Conservation (phyloP, 2,113 vertebrate genomes). For the Brienomyrus brachyistius region DNA sequence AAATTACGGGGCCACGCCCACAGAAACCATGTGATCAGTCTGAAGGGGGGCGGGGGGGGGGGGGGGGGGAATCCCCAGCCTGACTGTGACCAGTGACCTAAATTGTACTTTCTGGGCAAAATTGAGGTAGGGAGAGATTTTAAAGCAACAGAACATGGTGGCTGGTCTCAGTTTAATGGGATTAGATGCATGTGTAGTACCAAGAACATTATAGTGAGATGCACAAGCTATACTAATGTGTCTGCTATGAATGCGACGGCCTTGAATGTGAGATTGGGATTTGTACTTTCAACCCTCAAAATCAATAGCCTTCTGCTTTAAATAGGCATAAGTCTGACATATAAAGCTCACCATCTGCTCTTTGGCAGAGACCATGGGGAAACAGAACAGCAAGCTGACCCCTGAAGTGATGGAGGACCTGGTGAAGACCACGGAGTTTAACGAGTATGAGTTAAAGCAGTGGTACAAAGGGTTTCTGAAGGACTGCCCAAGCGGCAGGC, state of each 20-base stretch:
- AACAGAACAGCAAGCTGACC: constrained; percentile 98
- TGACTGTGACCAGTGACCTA: background rate
- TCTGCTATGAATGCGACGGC: background rate
- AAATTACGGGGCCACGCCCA: background rate
- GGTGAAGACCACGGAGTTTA: constrained; percentile 87
- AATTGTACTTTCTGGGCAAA: background rate
- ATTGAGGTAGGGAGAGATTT: background rate
- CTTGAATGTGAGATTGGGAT: background rate
- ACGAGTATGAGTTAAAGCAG: constrained; percentile 71
- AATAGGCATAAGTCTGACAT: background rate
- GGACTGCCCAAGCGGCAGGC: constrained; percentile 65
- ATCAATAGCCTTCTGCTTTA: background rate
- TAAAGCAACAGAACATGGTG: background rate
- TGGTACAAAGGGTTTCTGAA: constrained; percentile 74
- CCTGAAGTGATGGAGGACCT: constrained; percentile 98
- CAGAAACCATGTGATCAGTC: background rate
- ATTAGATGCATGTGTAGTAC: background rate
- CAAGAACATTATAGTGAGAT: background rate
- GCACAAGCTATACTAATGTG: background rate
- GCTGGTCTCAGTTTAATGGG: background rate
- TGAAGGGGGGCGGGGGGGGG: background rate
- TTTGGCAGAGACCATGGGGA: constrained; percentile 86
- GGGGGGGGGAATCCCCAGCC: background rate
- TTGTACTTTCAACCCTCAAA: background rate
- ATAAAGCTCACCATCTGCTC: background rate